Evolutionary conservation across 2,113 vertebrate genomes (phyloP), one percentile per base, ranked within the genome.

Genomic region (Perca fluviatilis): DNA sequence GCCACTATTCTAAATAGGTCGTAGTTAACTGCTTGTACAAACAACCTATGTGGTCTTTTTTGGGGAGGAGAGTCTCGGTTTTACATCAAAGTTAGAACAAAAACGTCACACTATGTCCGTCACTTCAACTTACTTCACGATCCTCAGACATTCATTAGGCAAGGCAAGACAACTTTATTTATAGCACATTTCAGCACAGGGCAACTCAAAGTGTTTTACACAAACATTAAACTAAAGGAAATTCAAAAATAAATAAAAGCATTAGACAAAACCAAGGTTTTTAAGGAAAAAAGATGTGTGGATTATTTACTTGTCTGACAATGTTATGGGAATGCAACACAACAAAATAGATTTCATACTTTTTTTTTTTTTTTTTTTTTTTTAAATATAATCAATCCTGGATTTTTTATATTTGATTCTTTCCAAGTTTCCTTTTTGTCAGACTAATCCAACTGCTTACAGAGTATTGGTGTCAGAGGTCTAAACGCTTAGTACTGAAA

Each of bases 401-500:
- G 14, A 66, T 61, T 69, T 74, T 50, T 40, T 53, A 56, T 25
- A 73, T 3, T 61, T 63, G 21, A n/a, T 58, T 60, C 43, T 67
- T 68, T 10, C 30, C 58, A 77, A 76, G 27, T 78, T 50, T 75
- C 46, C 36, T 49, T 57, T 68, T 78, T 56, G 36, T 66, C 27
- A 73, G 60, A 47, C 25, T 69, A 79, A 85, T 80, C n/a, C 57
- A 50, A 50, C 50, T 71, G 65, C 74, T 81, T 65, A 58, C 58
- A 68, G 21, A 89, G 36, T 82, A 85, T 71, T 56, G 18, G 84
- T 86, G 60, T 36, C 57, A 30, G 56, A 65, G 77, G 43, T 82
- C 86, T 74, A 82, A 87, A 87, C 46, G 86, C 78, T 86, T 66
- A 65, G 51, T n/a, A 16, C 53, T 68, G 65, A 82, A 91, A 90